Conservation (phyloP, 2,797 vertebrate genomes). For the Acanthiza pusilla region DNA sequence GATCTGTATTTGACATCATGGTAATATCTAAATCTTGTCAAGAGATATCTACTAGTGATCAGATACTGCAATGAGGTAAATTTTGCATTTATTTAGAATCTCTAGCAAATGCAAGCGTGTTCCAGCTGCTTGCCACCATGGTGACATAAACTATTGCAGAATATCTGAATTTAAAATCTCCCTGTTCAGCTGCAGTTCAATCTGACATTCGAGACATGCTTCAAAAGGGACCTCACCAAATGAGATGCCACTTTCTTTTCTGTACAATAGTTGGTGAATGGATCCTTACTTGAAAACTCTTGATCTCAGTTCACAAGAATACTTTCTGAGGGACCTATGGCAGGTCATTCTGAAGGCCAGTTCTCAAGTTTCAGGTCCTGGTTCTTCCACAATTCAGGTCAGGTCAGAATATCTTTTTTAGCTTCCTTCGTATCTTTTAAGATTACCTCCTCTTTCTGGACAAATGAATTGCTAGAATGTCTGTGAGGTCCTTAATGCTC, state of each 20-base stretch:
- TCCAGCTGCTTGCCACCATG: background rate
- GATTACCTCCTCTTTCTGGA: background rate
- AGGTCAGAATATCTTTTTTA: background rate
- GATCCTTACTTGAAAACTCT: background rate
- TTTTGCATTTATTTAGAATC: constrained; percentile 12
- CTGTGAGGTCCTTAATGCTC: background rate
- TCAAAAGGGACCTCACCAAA: background rate
- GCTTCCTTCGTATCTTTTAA: background rate
- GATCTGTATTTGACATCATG: background rate
- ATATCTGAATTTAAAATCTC: background rate
- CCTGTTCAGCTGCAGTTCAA: background rate
- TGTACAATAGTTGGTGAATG: background rate
- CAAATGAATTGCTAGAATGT: background rate
- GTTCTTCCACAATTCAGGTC: background rate
- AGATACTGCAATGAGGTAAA: background rate
- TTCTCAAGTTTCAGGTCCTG: background rate
- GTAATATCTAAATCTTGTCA: background rate
- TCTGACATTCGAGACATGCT: background rate
- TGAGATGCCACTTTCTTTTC: background rate
- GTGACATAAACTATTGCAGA: background rate
- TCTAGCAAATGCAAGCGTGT: background rate
- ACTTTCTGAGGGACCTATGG: background rate
- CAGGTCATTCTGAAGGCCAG: background rate
- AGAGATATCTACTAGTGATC: background rate
- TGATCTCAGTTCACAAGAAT: constrained; percentile 10